A percentile compares a stretch with the other conserved stretches of the same genome.
Conservation (phyloP, 2,797 vertebrate genomes). For the Chrysocyon brachyurus region DNA sequence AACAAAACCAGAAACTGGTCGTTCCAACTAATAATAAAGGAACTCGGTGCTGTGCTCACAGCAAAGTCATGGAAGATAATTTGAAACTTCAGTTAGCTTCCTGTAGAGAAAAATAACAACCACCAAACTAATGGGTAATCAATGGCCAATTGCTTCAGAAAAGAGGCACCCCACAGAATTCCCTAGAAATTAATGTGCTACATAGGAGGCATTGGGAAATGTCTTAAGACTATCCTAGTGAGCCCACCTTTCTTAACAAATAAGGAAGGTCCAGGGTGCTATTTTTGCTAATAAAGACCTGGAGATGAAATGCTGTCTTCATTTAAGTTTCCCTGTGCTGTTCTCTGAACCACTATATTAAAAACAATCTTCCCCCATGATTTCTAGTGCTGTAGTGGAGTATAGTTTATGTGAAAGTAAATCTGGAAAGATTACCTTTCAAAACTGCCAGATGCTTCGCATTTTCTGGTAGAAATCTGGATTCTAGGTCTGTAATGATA, state of each 20-base stretch:
- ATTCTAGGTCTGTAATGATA: slow-evolving; percentile 86
- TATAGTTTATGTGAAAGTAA: slow-evolving; percentile 87
- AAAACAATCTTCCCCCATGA: slow-evolving; percentile 79
- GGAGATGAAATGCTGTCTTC: slow-evolving; percentile 74
- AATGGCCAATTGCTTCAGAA: slow-evolving; percentile 80
- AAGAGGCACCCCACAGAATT: slow-evolving; percentile 70
- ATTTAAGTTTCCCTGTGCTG: slow-evolving; percentile 66
- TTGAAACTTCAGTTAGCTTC: slow-evolving; percentile 81
- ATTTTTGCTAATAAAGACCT: slow-evolving; percentile 73
- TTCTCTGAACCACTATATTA: slow-evolving; percentile 74
- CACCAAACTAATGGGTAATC: slow-evolving; percentile 82
- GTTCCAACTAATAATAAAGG: slow-evolving; percentile 73
- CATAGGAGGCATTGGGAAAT: slow-evolving; percentile 43
- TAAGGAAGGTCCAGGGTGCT: slow-evolving; percentile 14
- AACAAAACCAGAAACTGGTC: slow-evolving; percentile 22
- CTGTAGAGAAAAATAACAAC: slow-evolving; percentile 81
- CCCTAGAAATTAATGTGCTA: slow-evolving; percentile 68
- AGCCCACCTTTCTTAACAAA: slow-evolving; percentile 65
- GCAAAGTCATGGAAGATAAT: slow-evolving; percentile 78
- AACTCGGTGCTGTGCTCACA: slow-evolving; percentile 66
- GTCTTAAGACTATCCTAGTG: slow-evolving; percentile 42
- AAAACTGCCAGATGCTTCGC: slow-evolving; percentile 87
- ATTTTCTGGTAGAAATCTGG: slow-evolving; percentile 86
- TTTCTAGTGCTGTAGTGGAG: slow-evolving; percentile 74
- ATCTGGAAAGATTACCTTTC: slow-evolving; percentile 88